These are phyloP conservation scores for Tetheella fluctuosa DNA, from an alignment of 2,888 invertebrate species.

Conservation along the genomic window DNA sequence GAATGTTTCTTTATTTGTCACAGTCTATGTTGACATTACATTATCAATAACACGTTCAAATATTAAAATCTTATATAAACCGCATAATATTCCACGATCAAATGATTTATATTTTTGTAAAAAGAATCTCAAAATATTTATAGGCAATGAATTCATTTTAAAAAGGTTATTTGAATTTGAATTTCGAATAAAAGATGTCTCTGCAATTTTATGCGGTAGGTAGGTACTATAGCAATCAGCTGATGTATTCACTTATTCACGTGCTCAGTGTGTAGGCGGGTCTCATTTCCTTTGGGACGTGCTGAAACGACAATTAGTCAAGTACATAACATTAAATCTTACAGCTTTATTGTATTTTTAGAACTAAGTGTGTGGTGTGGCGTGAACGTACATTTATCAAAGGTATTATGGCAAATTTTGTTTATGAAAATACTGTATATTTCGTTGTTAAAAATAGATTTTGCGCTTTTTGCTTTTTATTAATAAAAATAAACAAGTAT, in stretches of 20 bases:
- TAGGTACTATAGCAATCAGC: neutral
- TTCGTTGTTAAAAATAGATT: neutral
- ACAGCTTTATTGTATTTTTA: neutral
- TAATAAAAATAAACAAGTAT: too few relatives aligned
- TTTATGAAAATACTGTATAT: neutral
- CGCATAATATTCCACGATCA: too few relatives aligned
- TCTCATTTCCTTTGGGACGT: slow-evolving; percentile 9
- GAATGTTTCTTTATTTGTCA: too few relatives aligned
- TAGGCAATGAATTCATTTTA: too few relatives aligned
- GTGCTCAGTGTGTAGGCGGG: slow-evolving; percentile 7
- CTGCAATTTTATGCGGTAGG: neutral
- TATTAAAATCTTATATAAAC: too few relatives aligned
- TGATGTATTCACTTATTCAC: slow-evolving; percentile 3
- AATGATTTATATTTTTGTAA: too few relatives aligned
- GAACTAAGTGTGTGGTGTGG: neutral
- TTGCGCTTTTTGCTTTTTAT: neutral
- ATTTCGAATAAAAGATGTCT: too few relatives aligned
- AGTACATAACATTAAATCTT: slow-evolving; percentile 10
- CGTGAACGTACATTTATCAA: neutral
- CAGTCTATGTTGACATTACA: too few relatives aligned
- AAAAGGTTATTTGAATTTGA: too few relatives aligned
- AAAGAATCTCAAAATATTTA: too few relatives aligned
- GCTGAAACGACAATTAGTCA: neutral
- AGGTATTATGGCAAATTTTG: neutral
- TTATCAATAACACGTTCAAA: too few relatives aligned